Conservation (phyloP, 2,888 invertebrate species). For the Polyommatus iphigenia region DNA sequence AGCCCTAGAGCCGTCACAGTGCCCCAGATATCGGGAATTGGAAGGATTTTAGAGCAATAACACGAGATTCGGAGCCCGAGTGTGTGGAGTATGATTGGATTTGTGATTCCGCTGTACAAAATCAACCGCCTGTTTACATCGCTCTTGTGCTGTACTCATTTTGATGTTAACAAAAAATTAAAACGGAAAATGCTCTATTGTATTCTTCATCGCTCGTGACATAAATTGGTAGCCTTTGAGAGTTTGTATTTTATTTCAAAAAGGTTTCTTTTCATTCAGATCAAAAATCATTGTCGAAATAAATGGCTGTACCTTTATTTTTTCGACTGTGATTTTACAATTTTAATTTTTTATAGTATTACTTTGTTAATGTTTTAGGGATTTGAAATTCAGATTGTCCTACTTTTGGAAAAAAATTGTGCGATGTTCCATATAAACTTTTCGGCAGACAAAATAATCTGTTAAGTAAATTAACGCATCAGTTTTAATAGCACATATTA, state of each 20-base stretch:
- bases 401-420: too few relatives aligned
- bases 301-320: too few relatives aligned
- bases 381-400: neutral
- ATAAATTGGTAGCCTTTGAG: too few relatives aligned
- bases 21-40: slow-evolving; percentile 9
- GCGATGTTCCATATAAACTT: neutral
- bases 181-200: too few relatives aligned
- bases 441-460: neutral
- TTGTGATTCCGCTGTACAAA: neutral
- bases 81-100: slow-evolving; percentile 14
- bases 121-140: neutral
- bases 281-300: too few relatives aligned
- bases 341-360: neutral
- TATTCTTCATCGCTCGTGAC: too few relatives aligned
- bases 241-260: too few relatives aligned
- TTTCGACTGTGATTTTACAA: neutral
- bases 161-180: too few relatives aligned
- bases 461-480: neutral
- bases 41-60: slow-evolving; percentile 3
- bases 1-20: neutral
- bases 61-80: neutral
- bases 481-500: neutral
- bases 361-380: neutral
- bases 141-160: neutral
- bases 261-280: too few relatives aligned